Evolutionary conservation across 2,888 invertebrate species (phyloP).

Genomic region (Auanema freiburgensis): DNA sequence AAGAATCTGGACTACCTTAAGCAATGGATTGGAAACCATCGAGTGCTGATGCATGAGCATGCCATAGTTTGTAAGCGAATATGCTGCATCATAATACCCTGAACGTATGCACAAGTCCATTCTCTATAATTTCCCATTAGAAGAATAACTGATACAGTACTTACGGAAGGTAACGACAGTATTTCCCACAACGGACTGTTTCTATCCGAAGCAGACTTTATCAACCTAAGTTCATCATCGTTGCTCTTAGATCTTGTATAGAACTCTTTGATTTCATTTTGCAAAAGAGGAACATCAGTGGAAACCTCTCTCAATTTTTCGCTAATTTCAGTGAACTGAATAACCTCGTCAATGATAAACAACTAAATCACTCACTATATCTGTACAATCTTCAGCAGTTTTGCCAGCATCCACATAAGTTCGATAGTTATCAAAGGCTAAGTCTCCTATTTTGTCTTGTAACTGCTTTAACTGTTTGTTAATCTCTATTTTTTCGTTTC

Average conservation of each 20-base stretch:
- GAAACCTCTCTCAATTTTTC: constrained; percentile 45
- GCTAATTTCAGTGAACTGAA: constrained; percentile 58
- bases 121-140: constrained; percentile 34
- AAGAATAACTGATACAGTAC: neutral
- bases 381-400: constrained; percentile 60
- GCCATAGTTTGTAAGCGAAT: constrained; percentile 62
- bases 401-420: constrained; percentile 62
- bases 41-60: constrained; percentile 45
- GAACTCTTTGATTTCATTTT: constrained; percentile 46
- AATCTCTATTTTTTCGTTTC: constrained; percentile 33
- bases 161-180: constrained; percentile 48
- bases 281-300: constrained; percentile 43
- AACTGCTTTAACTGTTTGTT: constrained; percentile 46
- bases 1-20: constrained; percentile 14
- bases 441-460: constrained; percentile 57
- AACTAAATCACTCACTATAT: constrained; percentile 41
- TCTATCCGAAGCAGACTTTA: constrained; percentile 40
- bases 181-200: constrained; percentile 56
- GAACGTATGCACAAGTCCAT: constrained; percentile 62
- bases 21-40: constrained; percentile 23
- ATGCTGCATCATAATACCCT: constrained; percentile 60
- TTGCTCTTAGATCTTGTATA: constrained; percentile 35
- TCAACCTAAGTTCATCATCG: constrained; percentile 41
- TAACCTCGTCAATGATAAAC: neutral
- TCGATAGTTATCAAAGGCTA: constrained; percentile 62